Evolutionary conservation across 1,140 invertebrate genomes (phyloP), one percentile per base, ranked within the genome.

Genomic region (Leptonema lineaticorne): DNA sequence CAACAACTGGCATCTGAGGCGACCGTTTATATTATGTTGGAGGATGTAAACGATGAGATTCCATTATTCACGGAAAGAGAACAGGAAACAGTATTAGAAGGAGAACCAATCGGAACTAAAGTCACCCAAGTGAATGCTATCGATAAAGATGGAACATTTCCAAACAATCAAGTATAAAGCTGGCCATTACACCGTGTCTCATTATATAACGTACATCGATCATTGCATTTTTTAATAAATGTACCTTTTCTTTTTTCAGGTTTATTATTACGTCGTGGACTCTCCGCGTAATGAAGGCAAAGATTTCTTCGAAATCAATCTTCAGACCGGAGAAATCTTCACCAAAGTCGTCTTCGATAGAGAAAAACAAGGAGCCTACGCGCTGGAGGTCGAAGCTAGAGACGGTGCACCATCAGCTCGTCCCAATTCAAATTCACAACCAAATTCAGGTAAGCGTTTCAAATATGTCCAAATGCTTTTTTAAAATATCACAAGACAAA

Each of bases 21-120:
- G 3, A 96, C 94, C 30, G 93, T 96, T 65, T 92, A 90, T 82
- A 95, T 97, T 75, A 90, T 94, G 85, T 82, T 98, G 48, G 92
- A 96, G 81, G 95, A 97, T 81, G 95, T 97, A 48, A 97, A 97
- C 81, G 95, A 97, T 80, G 95, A 97, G 82, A 97, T 97, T 77
- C 95, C 94, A 6, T 82, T 96, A 67, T 97, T 97, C 81, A 95
- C 93, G 68, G 93, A 96, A 84, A 84, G 93, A 75, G 93, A 97
- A 81, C 93, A 96, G 78, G 94, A 95, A 83, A 96, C 92, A 14
- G 95, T 96, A 41, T 85, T 95, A 58, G 95, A 96, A 83, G 94
- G 95, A 53, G 94, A 97, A 82, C 93, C 92, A 24, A 88, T 94
- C 69, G 95, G 95, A 33, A 96, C 94, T 57, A 93, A 94, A 84